phyloP scores from a whole-genome alignment of 1,140 invertebrate species.

The Brachionus calyciflorus region DNA sequence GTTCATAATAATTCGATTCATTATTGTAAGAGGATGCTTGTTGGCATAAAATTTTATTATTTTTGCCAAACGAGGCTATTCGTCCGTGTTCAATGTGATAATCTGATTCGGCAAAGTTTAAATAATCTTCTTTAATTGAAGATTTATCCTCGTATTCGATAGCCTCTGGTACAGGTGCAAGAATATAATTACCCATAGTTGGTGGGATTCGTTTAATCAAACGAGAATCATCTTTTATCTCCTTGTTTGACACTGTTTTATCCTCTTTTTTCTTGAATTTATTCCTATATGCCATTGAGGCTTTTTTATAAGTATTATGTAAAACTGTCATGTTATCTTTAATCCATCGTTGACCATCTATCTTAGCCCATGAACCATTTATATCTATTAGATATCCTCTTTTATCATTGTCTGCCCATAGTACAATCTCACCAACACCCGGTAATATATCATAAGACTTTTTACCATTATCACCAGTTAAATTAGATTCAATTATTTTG shows the following conservation, averaged over 20 bases:
- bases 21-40: background rate
- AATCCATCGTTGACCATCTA: conserved; percentile 43
- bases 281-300: conserved; percentile 41
- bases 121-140: background rate
- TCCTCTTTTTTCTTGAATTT: conserved; percentile 46
- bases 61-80: conserved; percentile 25
- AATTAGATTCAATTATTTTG: background rate
- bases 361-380: conserved; percentile 47
- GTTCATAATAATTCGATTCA: background rate
- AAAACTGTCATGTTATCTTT: conserved; percentile 39
- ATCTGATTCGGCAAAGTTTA: background rate
- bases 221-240: background rate
- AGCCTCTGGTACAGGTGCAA: conserved; percentile 34
- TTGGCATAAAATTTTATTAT: conserved; percentile 16
- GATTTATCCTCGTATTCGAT: conserved; percentile 40
- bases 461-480: conserved; percentile 6
- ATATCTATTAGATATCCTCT: conserved; percentile 46
- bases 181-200: background rate
- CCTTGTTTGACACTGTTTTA: background rate
- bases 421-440: conserved; percentile 41
- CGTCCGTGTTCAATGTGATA: conserved; percentile 33
- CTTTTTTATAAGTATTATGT: conserved; percentile 44
- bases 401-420: conserved; percentile 41
- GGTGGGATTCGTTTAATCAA: conserved; percentile 24
- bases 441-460: conserved; percentile 45